Evolutionary conservation across 2,797 vertebrate genomes (phyloP), one percentile per base, ranked within the genome.

Genomic region (Diplodus sargus): DNA sequence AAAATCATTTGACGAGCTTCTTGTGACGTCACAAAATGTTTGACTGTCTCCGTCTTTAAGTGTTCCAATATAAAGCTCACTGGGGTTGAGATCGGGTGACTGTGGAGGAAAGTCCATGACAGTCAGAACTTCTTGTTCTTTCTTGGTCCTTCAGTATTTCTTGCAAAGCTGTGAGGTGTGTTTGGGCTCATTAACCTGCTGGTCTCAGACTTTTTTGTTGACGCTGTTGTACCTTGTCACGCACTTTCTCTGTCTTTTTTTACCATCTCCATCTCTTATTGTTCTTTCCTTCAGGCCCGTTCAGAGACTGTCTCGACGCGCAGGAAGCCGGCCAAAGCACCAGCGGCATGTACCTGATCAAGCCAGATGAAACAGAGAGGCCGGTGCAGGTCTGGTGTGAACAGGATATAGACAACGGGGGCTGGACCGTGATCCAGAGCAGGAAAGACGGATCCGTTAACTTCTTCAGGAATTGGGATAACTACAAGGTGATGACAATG

Each of bases 391-490:
- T 96, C 16, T 99, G 98, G 98, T 99, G 98, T 70, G 98, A 99
- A 86, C 97, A 99, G 90, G 96, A 96, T 78, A 91, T 99, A 90
- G 97, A 99, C 86, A 96, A 95, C 1, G 98, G 98, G 17, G 98
- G 98, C 81, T 99, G 98, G 98, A 97, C 97, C 8, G 96, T 99
- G 0, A 98, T 99, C 92, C 98, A 98, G 93, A 96, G 96, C 85
- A 95, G 98, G 91, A 95, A 86, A 86, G 98, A 99, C 2, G 98
- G 98, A 78, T 97, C 98, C 8, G 96, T 98, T 74, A 99, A 99
- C 93, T 99, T 99, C 88, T 99, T 99, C 93, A 96, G 97, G 87
- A 99, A 99, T 79, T 99, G 98, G 98, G 98, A 99, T 71, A 98
- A 93, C 85, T 99, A 99, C 83, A 99, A 99, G 97, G 98, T 99